Conservation (phyloP, 2,113 vertebrate genomes). For the Genyomyrus donnyi region DNA sequence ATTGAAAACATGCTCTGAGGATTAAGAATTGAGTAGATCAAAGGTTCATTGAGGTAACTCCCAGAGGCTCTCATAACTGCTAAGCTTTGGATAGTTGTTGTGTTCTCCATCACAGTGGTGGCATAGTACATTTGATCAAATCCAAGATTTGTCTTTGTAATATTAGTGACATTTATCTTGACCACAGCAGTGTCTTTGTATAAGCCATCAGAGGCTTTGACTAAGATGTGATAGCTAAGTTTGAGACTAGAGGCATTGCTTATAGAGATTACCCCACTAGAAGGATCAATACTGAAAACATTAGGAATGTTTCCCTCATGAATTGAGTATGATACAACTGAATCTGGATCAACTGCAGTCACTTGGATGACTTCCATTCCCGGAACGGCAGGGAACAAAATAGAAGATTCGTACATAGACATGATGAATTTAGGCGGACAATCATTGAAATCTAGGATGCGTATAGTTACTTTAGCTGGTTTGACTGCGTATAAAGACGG, state of each 20-base stretch:
- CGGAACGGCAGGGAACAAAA: slow-evolving; percentile 64
- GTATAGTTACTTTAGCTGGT: slow-evolving; percentile 71
- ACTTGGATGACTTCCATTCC: slow-evolving; percentile 72
- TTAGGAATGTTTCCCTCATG: slow-evolving; percentile 64
- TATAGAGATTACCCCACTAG: slow-evolving; percentile 68
- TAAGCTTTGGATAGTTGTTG: slow-evolving; percentile 58
- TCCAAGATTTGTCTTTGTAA: slow-evolving; percentile 56
- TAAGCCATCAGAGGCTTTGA: slow-evolving; percentile 77
- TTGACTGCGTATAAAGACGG: slow-evolving; percentile 69
- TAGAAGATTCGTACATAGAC: slow-evolving; percentile 58
- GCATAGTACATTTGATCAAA: slow-evolving; percentile 66
- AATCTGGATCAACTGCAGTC: slow-evolving; percentile 76
- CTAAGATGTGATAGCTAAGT: slow-evolving; percentile 56
- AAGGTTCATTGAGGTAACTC: slow-evolving; percentile 75
- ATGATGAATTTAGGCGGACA: slow-evolving; percentile 73
- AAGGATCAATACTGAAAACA: slow-evolving; percentile 68
- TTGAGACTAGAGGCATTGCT: slow-evolving; percentile 57
- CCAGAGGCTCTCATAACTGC: slow-evolving; percentile 67
- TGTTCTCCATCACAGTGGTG: slow-evolving; percentile 70
- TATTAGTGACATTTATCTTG: slow-evolving; percentile 62
- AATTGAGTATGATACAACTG: slow-evolving; percentile 74
- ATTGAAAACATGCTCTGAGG: slow-evolving; percentile 69
- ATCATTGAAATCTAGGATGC: slow-evolving; percentile 77
- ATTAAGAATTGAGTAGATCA: slow-evolving; percentile 74
- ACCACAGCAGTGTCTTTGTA: slow-evolving; percentile 70